Conservation (phyloP, 2,888 invertebrate genomes). For the Heteropelma amictum region DNA sequence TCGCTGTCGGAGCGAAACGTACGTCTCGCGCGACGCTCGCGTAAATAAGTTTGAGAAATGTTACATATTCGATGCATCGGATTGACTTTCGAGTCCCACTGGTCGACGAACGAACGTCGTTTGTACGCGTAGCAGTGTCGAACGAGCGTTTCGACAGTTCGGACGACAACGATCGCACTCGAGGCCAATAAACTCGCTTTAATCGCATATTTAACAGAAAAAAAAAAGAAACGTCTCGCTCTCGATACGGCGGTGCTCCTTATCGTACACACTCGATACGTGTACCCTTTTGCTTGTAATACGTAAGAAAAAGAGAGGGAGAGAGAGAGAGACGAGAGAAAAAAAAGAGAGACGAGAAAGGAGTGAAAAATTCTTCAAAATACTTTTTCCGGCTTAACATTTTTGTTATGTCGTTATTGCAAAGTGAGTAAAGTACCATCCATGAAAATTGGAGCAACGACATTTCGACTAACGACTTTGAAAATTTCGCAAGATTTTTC, state of each 20-base stretch:
- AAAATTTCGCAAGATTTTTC: constrained; percentile 22
- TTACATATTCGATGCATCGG: constrained; percentile 25
- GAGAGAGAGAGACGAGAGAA: no score
- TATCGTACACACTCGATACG: constrained; percentile 8
- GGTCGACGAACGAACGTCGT: constrained; percentile 22
- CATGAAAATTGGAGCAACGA: no score
- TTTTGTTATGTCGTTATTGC: background rate
- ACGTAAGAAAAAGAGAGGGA: background rate
- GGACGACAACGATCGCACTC: constrained; percentile 17
- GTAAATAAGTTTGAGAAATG: background rate
- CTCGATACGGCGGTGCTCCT: background rate
- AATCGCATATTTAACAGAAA: constrained; percentile 8
- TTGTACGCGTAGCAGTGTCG: constrained; percentile 32
- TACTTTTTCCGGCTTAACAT: no score
- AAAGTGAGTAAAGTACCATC: no score
- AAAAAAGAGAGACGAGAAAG: no score
- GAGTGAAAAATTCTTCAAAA: no score
- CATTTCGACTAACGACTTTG: background rate
- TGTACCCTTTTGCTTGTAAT: background rate
- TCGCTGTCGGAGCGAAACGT: no score
- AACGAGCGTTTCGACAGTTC: constrained; percentile 16
- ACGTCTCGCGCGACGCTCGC: no score
- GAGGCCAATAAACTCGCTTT: constrained; percentile 12
- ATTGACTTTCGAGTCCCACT: constrained; percentile 53
- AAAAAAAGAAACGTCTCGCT: background rate